Base-by-base conservation (phyloP, 2,797 vertebrate genomes). In the Melanotaenia nigrans region DNA sequence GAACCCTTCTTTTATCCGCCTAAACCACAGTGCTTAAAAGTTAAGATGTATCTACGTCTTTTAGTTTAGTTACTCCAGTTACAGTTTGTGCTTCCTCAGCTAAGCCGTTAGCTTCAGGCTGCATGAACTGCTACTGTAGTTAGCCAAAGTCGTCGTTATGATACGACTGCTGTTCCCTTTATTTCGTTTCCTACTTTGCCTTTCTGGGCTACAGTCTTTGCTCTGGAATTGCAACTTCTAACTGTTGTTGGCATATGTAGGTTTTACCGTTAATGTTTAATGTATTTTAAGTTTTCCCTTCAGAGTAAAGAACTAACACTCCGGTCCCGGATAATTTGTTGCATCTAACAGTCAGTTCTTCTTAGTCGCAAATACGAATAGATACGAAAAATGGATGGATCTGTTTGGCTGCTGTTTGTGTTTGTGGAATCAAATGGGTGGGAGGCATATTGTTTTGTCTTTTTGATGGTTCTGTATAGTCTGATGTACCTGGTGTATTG, bases 81-180 rank as follows among this genome's bases (percentile, higher is more conserved):
- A 28, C 18, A 68, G 33, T 30, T 33, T 30, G 62, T 30, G 3
- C 3, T 33, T 45, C 70, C 61, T 11, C 7, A 38, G 18, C 12
- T 24, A 9, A 51, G 4, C 7, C 8, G 25, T 67, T 83, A 81
- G 73, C 86, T 32, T 12, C 1, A 22, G 53, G 83, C 87, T 85
- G 61, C 5, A 54, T 18, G 18, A 18, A 30, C 1, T 38, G 88
- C 85, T 85, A 66, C 53, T 42, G 40, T 0, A 0, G 18, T 61
- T 68, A 71, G 62, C 58, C 2, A 57, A 69, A 25, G 8, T 57
- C 38, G 33, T 3, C 10, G 54, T 16, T 40, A 32, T 65, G 8
- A 35, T 35, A 25, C 0, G 5, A 16, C 6, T 18, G 58, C 3
- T n/a, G 0, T 28, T 45, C 4, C 14, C 36, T 61, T 33, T 5